Conservation (phyloP, 2,113 vertebrate species). For the Paradoxurus hermaphroditus region DNA sequence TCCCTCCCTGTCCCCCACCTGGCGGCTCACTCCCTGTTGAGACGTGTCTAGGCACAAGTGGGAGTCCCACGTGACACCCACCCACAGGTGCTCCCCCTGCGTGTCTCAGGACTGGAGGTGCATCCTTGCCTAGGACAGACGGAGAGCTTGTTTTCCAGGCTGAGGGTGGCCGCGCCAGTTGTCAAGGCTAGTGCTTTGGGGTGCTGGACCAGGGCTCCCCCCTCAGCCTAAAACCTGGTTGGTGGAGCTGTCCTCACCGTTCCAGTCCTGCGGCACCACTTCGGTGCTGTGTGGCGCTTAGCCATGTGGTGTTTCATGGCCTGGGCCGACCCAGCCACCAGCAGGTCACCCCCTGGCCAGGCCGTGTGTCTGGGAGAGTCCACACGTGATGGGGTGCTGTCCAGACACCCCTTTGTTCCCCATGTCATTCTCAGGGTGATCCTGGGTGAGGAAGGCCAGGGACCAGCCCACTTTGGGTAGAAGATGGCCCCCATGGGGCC, state of each 20-base stretch:
- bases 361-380: not conserved
- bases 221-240: accelerated
- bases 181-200: not conserved
- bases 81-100: not conserved
- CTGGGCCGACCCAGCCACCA: not conserved
- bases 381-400: no score
- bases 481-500: not conserved
- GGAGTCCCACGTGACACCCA: not conserved
- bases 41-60: not conserved
- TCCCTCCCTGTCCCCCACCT: not conserved
- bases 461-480: no score
- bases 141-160: not conserved
- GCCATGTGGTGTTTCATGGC: not conserved
- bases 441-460: not conserved
- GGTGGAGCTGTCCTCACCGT: not conserved
- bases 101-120: not conserved
- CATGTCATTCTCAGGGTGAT: not conserved
- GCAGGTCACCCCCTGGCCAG: not conserved
- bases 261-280: not conserved
- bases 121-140: not conserved
- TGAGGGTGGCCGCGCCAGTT: accelerated
- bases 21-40: not conserved
- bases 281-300: not conserved
- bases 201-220: not conserved
- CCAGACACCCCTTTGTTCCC: accelerated